A percentile compares a stretch with the other conserved stretches of the same genome.
phyloP scores from a whole-genome alignment of 2,113 vertebrate genomes.

The Phaethornis superciliosus region DNA sequence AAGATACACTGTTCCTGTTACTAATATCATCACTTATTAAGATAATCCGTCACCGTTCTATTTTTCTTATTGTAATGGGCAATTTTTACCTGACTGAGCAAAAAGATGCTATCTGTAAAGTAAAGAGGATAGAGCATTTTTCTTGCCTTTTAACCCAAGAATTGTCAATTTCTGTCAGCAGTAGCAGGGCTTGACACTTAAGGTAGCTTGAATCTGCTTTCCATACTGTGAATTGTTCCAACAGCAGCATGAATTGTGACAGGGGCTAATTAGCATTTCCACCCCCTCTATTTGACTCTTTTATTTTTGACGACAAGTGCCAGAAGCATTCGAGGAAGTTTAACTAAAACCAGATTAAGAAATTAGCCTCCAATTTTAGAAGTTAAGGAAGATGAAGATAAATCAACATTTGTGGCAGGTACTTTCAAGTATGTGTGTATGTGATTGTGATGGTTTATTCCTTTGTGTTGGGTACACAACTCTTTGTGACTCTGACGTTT shows the following conservation, averaged over 20 bases:
- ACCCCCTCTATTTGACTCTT: constrained; percentile 56
- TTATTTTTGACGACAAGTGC: constrained; percentile 69
- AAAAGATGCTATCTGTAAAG: neutral
- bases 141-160: constrained; percentile 65
- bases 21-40: neutral
- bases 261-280: constrained; percentile 81
- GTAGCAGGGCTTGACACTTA: constrained; percentile 32
- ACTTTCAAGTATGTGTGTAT: neutral
- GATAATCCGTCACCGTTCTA: neutral
- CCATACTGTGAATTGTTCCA: constrained; percentile 77
- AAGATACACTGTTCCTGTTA: constrained; percentile 1
- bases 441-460: neutral
- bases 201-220: constrained; percentile 72
- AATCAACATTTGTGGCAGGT: neutral
- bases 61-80: neutral
- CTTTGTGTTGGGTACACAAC: neutral
- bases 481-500: neutral
- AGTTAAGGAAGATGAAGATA: constrained; percentile 17
- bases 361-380: constrained; percentile 48
- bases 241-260: constrained; percentile 76
- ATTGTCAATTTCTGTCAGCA: constrained; percentile 57
- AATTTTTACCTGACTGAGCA: neutral
- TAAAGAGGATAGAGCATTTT: neutral
- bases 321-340: constrained; percentile 68
- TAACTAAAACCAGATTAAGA: constrained; percentile 75